Conservation (phyloP, 2,113 vertebrate genomes). For the Elephantulus edwardii region DNA sequence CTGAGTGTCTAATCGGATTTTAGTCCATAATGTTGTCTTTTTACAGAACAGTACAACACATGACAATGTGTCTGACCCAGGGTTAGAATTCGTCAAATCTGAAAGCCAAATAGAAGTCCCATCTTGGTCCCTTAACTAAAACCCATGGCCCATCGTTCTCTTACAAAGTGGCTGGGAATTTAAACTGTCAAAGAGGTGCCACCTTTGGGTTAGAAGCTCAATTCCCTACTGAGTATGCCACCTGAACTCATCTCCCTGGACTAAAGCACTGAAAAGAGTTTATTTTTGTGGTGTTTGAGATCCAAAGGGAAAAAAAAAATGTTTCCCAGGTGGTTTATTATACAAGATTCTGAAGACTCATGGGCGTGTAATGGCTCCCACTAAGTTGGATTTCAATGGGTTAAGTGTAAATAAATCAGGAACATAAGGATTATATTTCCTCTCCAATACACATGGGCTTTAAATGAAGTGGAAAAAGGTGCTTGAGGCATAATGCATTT, state of each 20-base stretch:
- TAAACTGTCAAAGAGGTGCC: no score
- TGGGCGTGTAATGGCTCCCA: neutral
- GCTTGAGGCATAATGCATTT: slow-evolving; percentile 46
- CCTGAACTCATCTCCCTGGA: no score
- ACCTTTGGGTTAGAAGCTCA: no score
- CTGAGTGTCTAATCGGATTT: neutral
- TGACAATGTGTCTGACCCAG: slow-evolving; percentile 30
- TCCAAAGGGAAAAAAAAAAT: slow-evolving; percentile 59
- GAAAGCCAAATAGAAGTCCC: slow-evolving; percentile 40
- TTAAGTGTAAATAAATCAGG: slow-evolving; percentile 63
- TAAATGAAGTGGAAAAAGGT: slow-evolving; percentile 63
- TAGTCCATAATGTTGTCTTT: slow-evolving; percentile 28
- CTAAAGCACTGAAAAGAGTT: slow-evolving; percentile 55
- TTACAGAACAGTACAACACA: neutral
- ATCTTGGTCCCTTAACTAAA: slow-evolving; percentile 12
- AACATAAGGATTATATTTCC: slow-evolving; percentile 68
- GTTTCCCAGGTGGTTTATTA: slow-evolving; percentile 21
- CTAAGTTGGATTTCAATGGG: slow-evolving; percentile 53
- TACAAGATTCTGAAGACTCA: slow-evolving; percentile 37
- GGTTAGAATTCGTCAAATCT: slow-evolving; percentile 57
- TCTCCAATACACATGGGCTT: slow-evolving; percentile 64
- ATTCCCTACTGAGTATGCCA: no score
- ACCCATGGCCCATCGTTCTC: no score
- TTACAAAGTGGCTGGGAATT: no score
- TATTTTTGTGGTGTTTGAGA: slow-evolving; percentile 64